phyloP scores from a whole-genome alignment of 1,140 invertebrate species.

The Dreissena rostriformis region DNA sequence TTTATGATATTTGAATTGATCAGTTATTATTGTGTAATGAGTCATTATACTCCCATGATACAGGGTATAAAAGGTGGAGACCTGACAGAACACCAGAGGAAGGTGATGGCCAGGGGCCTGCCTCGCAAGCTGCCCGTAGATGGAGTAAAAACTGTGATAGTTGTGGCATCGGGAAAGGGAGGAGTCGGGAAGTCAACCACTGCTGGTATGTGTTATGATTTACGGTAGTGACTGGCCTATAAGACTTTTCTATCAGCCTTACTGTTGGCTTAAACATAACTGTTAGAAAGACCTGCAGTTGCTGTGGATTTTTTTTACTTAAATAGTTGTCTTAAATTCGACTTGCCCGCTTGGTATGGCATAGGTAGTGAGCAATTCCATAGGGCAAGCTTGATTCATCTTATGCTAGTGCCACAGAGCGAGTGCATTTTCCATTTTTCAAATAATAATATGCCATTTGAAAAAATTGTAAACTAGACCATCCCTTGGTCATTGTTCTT shows the following conservation, averaged over 20 bases:
- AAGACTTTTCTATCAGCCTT: too few relatives aligned
- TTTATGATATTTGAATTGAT: too few relatives aligned
- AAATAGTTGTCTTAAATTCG: not conserved
- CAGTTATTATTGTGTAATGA: too few relatives aligned
- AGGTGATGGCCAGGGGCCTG: conserved; percentile 82
- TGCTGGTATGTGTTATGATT: conserved; percentile 83
- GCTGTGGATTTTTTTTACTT: not conserved
- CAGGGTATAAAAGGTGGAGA: conserved; percentile 35
- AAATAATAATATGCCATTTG: too few relatives aligned
- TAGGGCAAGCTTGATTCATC: too few relatives aligned
- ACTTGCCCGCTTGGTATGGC: not conserved
- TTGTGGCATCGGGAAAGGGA: conserved; percentile 95
- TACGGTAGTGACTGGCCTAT: too few relatives aligned
- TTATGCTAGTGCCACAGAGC: too few relatives aligned
- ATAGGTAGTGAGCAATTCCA: not conserved
- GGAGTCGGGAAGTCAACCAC: conserved; percentile 99
- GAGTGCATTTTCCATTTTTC: too few relatives aligned
- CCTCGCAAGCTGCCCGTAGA: conserved; percentile 74
- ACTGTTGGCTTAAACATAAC: not conserved
- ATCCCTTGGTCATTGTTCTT: too few relatives aligned
- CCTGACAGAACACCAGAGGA: conserved; percentile 51
- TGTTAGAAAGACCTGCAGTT: not conserved
- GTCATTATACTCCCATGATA: not conserved
- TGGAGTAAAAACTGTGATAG: conserved; percentile 80
- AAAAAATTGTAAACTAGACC: too few relatives aligned